Evolutionary conservation across 1,140 invertebrate species (phyloP), one percentile per base, ranked within the genome.

Genomic region (Lepidurus couesii): DNA sequence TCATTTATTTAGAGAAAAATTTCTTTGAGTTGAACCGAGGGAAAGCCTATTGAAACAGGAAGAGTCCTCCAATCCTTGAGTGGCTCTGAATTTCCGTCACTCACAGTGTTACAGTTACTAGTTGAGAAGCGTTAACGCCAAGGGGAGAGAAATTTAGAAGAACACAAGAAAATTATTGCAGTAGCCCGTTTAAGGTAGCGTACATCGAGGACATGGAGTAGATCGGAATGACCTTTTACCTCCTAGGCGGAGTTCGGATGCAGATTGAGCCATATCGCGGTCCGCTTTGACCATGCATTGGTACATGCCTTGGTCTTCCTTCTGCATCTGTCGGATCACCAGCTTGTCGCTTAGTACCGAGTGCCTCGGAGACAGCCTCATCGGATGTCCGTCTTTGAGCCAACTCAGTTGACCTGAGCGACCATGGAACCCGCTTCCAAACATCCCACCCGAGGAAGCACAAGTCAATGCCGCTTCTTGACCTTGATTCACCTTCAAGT

Each of bases 181-280:
- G 5, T 44, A 16, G 16, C 13, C 3, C 74, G 4, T 13, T 26
- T n/a, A 16, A 75, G 2, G 16, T 75, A 75, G 42, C 13, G 42
- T 16, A 6, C 3, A 0, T 1, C 1, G 13, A 44, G 16, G 26
- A 75, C 42, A 75, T 75, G 16, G 21, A 44, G 8, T 76, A 47
- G 10, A 1, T 47, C 16, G 47, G 34, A 13, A 11, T 10, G 75
- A 13, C 42, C 21, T 76, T 82, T 83, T 82, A 95, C 93, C 93
- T 83, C 93, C 93, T 44, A 95, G 85, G 82, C 91, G 89, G 34
- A 95, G 87, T 85, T 94, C 92, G 0, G 91, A 91, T 0, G 92
- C 88, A 11, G 91, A 93, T 84, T 95, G 93, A n/a, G 91, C 91
- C 3, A 90, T 92, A 81, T 94, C 92, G 9, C 90, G 89, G 79